Percentiles rank a stretch among this genome's conserved stretches.
These are phyloP conservation scores for Drosophila navojoa DNA, from an alignment of 1,140 invertebrate genomes.

Conservation along the genomic window DNA sequence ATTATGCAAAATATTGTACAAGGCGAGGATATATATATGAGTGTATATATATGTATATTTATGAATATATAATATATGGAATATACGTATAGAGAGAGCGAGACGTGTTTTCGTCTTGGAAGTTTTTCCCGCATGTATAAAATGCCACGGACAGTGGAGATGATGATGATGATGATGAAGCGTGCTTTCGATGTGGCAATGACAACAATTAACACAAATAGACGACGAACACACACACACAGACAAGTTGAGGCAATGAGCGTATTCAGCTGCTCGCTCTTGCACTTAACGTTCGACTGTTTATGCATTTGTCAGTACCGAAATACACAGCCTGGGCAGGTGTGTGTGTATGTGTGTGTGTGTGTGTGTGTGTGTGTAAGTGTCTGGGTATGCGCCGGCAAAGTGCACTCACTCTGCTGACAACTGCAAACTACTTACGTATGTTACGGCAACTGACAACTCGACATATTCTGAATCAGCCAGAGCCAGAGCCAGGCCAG, in stretches of 20 bases:
- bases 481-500: constrained; percentile 25
- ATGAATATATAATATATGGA: too few species aligned
- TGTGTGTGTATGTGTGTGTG: constrained; percentile 13
- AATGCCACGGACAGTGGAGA: constrained; percentile 10
- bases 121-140: not conserved
- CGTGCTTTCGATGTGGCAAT: constrained; percentile 50
- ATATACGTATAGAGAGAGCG: not conserved
- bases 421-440: constrained; percentile 78
- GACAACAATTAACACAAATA: constrained; percentile 55
- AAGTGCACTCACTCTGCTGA: constrained; percentile 71
- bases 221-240: constrained; percentile 8
- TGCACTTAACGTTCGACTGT: constrained; percentile 37
- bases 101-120: not conserved
- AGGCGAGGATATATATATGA: not conserved
- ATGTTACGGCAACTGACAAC: constrained; percentile 70
- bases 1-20: constrained; percentile 44
- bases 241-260: not conserved
- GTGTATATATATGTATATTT: not conserved
- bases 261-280: constrained; percentile 30
- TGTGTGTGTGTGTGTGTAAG: constrained; percentile 14
- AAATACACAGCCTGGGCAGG: constrained; percentile 16
- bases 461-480: constrained; percentile 39
- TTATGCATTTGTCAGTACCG: constrained; percentile 47
- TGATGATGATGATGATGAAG: constrained; percentile 30
- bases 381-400: constrained; percentile 30